A percentile compares a stretch with the other conserved stretches of the same genome.
Evolutionary conservation across 2,888 invertebrate genomes (phyloP).

Genomic region (Melinaea marsaeus): DNA sequence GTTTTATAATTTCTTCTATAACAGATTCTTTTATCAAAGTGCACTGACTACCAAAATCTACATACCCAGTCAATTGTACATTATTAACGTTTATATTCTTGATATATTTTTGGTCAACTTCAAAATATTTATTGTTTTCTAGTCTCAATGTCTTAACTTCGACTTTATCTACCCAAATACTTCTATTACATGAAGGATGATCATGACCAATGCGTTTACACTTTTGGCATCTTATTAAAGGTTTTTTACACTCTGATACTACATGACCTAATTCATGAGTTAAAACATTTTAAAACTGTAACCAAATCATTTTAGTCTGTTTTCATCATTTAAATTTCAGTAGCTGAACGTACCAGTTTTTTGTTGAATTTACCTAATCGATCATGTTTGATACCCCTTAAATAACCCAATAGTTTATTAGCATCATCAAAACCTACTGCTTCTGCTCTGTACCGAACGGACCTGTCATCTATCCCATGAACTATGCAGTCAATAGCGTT

Average conservation of each 20-base stretch:
- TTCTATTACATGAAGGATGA: slow-evolving; percentile 13
- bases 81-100: slow-evolving; percentile 13
- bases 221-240: slow-evolving; percentile 16
- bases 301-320: neutral
- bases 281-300: slow-evolving; percentile 9
- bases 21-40: slow-evolving; percentile 6
- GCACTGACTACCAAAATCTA: slow-evolving; percentile 21
- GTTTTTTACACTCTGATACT: slow-evolving; percentile 15
- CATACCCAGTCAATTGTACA: slow-evolving; percentile 8
- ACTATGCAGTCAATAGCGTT: slow-evolving; percentile 6
- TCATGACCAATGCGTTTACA: slow-evolving; percentile 18
- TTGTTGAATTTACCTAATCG: neutral
- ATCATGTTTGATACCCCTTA: neutral
- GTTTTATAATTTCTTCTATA: slow-evolving; percentile 1
- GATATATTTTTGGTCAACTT: slow-evolving; percentile 10
- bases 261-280: slow-evolving; percentile 16
- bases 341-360: neutral
- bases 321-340: neutral
- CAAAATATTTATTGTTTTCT: slow-evolving; percentile 6
- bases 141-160: slow-evolving; percentile 9
- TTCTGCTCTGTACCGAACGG: slow-evolving; percentile 5
- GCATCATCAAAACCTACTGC: slow-evolving; percentile 3
- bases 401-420: slow-evolving; percentile 5
- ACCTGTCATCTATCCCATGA: slow-evolving; percentile 10
- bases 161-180: slow-evolving; percentile 9